Percentiles rank a stretch among this genome's conserved stretches.
Evolutionary conservation across 1,140 invertebrate genomes (phyloP).

Genomic region (Vanessa tameamea): DNA sequence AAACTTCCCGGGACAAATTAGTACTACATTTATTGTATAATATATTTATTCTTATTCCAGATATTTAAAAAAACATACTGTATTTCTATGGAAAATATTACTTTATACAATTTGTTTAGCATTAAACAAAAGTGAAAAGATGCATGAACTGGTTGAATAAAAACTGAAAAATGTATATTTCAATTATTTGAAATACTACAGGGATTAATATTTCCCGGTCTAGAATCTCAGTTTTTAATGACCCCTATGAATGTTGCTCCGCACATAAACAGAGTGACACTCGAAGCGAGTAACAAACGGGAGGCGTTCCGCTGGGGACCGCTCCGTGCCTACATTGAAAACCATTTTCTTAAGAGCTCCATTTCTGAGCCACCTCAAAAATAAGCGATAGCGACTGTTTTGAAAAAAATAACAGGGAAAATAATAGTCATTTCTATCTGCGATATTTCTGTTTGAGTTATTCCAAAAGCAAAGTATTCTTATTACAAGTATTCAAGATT

Average conservation of each 20-base stretch:
- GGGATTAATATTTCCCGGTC: not conserved
- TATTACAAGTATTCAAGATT: too few relatives aligned
- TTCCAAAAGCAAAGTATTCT: too few relatives aligned
- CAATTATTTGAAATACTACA: not conserved
- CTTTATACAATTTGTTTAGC: too few relatives aligned
- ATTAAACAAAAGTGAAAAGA: too few relatives aligned
- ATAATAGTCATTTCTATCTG: too few relatives aligned
- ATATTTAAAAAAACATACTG: too few relatives aligned
- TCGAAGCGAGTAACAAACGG: slow-evolving; percentile 32
- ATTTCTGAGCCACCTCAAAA: slow-evolving; percentile 26
- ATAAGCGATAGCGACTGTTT: slow-evolving; percentile 9
- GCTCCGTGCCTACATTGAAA: slow-evolving; percentile 39
- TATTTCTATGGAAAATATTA: too few relatives aligned
- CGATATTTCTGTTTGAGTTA: too few relatives aligned
- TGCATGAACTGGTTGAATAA: not conserved
- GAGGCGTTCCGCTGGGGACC: slow-evolving; percentile 26
- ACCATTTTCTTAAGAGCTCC: slow-evolving; percentile 44
- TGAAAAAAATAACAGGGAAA: not conserved
- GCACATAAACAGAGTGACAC: slow-evolving; percentile 23
- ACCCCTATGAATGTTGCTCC: slow-evolving; percentile 8
- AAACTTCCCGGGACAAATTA: too few relatives aligned
- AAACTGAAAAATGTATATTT: not conserved
- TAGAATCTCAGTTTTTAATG: slow-evolving; percentile 21
- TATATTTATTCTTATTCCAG: too few relatives aligned
- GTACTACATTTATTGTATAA: too few relatives aligned